These are phyloP conservation scores for Chloropsis cyanopogon DNA, from an alignment of 2,113 vertebrate genomes.

Conservation along the genomic window DNA sequence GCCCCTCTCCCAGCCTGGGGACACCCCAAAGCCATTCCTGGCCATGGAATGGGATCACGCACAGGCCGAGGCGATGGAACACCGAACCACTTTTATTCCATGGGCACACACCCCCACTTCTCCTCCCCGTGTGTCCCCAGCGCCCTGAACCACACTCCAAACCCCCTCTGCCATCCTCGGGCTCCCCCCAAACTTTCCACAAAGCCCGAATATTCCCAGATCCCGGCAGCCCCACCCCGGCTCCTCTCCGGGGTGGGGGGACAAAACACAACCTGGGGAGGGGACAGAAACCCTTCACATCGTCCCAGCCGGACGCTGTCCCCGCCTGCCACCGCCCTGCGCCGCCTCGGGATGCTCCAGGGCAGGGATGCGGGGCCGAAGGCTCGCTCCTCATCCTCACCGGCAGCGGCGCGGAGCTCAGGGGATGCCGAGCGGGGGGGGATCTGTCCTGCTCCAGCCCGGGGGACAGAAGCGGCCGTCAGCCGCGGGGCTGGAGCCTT, in stretches of 20 bases:
- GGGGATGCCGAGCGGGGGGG: neutral
- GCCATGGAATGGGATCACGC: rapidly evolving
- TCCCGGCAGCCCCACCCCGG: neutral
- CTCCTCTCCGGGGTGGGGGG: neutral
- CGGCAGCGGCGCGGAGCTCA: neutral
- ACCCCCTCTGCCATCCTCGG: neutral
- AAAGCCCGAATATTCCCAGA: neutral
- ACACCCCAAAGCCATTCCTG: neutral
- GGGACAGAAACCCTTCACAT: neutral
- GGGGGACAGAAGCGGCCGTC: neutral
- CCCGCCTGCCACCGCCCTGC: neutral
- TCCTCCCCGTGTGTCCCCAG: neutral
- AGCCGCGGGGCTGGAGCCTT: rapidly evolving
- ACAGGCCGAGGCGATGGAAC: neutral
- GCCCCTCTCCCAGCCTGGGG: rapidly evolving
- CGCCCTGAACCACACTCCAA: neutral
- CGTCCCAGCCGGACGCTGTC: neutral
- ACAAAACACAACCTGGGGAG: neutral
- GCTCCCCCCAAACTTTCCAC: neutral
- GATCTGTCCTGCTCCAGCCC: neutral
- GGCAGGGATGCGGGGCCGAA: neutral
- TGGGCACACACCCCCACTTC: rapidly evolving
- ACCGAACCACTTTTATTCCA: neutral
- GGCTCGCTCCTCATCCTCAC: conserved; percentile 24
- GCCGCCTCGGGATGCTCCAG: neutral